phyloP scores from a whole-genome alignment of 1,140 invertebrate species.

The Scaptomyza graminum region DNA sequence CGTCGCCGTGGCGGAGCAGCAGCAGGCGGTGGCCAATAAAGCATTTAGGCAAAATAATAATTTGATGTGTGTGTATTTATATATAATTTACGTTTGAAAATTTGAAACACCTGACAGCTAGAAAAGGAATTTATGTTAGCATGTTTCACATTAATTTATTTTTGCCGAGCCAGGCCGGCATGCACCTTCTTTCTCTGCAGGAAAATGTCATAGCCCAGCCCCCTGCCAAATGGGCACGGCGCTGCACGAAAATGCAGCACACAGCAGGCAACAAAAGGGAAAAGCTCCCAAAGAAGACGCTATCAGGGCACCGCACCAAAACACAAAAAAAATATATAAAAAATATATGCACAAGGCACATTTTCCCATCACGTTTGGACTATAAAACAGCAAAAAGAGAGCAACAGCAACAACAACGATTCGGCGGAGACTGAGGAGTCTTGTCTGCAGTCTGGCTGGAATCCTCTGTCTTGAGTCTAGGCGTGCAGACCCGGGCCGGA shows the following conservation, averaged over 20 bases:
- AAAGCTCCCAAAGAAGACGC: slow-evolving; percentile 16
- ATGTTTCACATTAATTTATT: slow-evolving; percentile 82
- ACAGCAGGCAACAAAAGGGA: slow-evolving; percentile 47
- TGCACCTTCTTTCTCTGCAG: slow-evolving; percentile 24
- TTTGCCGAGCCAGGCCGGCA: slow-evolving; percentile 57
- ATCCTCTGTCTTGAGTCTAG: too few relatives aligned
- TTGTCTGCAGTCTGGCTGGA: too few relatives aligned
- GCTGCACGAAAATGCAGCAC: slow-evolving; percentile 76
- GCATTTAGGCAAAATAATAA: slow-evolving; percentile 80
- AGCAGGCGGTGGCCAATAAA: slow-evolving; percentile 69
- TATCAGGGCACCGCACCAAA: slow-evolving; percentile 8
- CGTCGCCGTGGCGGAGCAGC: slow-evolving; percentile 22
- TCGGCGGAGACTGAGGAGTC: background rate
- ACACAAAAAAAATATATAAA: slow-evolving; percentile 28
- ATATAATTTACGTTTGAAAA: slow-evolving; percentile 79
- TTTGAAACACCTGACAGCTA: slow-evolving; percentile 81
- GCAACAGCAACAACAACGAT: slow-evolving; percentile 9
- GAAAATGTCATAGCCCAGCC: slow-evolving; percentile 40
- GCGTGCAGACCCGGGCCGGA: slow-evolving; percentile 1
- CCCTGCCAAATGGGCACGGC: slow-evolving; percentile 22
- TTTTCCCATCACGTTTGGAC: slow-evolving; percentile 80
- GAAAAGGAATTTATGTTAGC: slow-evolving; percentile 81
- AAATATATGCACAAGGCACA: slow-evolving; percentile 55
- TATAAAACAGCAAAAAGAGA: slow-evolving; percentile 71
- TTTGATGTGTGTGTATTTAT: slow-evolving; percentile 61